phyloP scores from a whole-genome alignment of 2,113 vertebrate species.

The Gobio gobio region DNA sequence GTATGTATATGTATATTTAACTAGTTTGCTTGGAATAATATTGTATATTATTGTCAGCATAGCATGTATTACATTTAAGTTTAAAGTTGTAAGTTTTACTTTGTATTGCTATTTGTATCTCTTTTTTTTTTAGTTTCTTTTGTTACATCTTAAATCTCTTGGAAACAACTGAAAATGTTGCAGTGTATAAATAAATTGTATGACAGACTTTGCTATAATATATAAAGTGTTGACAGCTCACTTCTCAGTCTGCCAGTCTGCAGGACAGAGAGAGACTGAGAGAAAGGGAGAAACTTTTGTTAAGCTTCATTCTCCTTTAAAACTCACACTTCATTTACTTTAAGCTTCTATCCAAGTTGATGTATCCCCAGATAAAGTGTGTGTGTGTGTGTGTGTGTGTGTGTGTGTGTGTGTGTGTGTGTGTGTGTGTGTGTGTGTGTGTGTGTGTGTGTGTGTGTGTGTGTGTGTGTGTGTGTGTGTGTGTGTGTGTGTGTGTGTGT shows the following conservation, averaged over 20 bases:
- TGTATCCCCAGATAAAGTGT: constrained; percentile 14
- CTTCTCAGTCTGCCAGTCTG: constrained; percentile 28
- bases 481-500: constrained; percentile 41
- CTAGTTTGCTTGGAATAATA: too few species aligned
- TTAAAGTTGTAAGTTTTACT: neutral
- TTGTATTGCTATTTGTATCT: neutral
- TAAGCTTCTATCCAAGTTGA: constrained; percentile 17
- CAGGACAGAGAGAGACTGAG: neutral
- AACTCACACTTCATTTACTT: constrained; percentile 29
- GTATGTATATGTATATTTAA: too few species aligned
- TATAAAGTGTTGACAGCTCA: constrained; percentile 2
- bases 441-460: constrained; percentile 41
- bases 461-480: constrained; percentile 41
- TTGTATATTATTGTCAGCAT: too few species aligned
- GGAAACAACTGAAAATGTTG: neutral
- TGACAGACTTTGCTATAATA: neutral
- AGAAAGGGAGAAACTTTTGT: neutral
- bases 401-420: constrained; percentile 41
- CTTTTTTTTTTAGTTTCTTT: too few species aligned
- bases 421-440: constrained; percentile 41
- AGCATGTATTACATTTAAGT: too few species aligned
- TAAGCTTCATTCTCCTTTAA: neutral
- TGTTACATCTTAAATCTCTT: neutral
- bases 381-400: constrained; percentile 45
- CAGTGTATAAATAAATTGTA: neutral